Percentiles rank a stretch among this genome's conserved stretches.
Evolutionary conservation across 2,797 vertebrate genomes (phyloP).

Genomic region (Cyclopterus lumpus): DNA sequence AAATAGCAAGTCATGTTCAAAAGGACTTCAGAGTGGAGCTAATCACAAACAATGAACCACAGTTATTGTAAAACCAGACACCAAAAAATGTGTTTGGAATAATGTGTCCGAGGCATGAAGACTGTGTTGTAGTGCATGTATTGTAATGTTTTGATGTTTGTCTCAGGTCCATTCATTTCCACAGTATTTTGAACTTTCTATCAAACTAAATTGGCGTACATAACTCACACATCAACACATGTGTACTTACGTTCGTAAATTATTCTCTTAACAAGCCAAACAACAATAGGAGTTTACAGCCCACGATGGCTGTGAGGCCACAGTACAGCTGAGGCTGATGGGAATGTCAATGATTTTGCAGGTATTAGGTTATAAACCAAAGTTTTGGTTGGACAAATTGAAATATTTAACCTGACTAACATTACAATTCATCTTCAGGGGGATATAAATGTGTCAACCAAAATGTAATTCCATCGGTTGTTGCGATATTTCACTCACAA

Average conservation of each 20-base stretch:
- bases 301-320: not conserved
- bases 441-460: not conserved
- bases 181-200: not conserved
- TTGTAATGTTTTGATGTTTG: not conserved
- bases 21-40: not conserved
- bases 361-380: not conserved
- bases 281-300: not conserved
- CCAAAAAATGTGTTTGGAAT: not conserved
- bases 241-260: not conserved
- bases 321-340: not conserved
- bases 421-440: not conserved
- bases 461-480: not conserved
- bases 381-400: not conserved
- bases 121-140: not conserved
- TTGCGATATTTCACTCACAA: not conserved
- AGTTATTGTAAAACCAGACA: not conserved
- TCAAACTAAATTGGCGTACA: not conserved
- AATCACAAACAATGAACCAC: not conserved
- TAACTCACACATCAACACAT: not conserved
- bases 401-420: not conserved
- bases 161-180: not conserved
- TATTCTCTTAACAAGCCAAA: not conserved
- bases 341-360: not conserved
- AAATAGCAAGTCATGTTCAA: not conserved
- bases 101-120: not conserved